Base-by-base conservation (phyloP, 2,797 vertebrate genomes). In the Syngnathus acus region DNA sequence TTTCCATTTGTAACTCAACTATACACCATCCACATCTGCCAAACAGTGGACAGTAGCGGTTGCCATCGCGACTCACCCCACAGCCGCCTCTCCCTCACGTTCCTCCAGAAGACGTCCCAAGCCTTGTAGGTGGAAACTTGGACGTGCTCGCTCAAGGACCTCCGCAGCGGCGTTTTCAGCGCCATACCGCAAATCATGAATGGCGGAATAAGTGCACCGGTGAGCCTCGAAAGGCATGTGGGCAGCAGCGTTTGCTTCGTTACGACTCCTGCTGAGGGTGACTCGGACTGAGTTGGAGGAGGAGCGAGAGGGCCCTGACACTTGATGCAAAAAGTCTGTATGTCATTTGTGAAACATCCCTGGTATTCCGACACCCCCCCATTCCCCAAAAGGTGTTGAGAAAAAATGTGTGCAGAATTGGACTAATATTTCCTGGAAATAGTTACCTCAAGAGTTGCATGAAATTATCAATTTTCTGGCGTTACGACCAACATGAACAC, bases 61-160 rank as follows among this genome's bases (percentile, higher is more conserved):
- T 38, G 26, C 26, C 37, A 16, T 65, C 39, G 19, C 10, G 9
- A 81, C 90, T 92, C 77, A 94, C 93, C 92, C 91, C 91, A 84
- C 16, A 94, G 88, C 55, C 89, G 83, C 65, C 87, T 86, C 79
- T 92, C 93, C 75, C 92, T 88, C 58, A 89, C 64, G 0, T 82
- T 89, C 80, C 78, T 94, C 93, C 94, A 94, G 89, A 94, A 90
- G 65, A 83, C 78, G 0, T 93, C 92, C 93, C 91, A 90, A 9
- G 88, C 91, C 79, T 84, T 91, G 89, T 90, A 86, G 78, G 86
- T 80, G 58, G 92, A 93, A 82, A 86, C 88, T 59, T 89, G 82
- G 47, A 92, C 82, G 6, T 93, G 91, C 66, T 93, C 89, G 6
- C 94, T 94, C 80, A 94, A 92, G 69, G 92, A 92, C 59, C 92